Base-by-base conservation (phyloP, 2,888 invertebrate species). In the Pyrochroa serraticornis region DNA sequence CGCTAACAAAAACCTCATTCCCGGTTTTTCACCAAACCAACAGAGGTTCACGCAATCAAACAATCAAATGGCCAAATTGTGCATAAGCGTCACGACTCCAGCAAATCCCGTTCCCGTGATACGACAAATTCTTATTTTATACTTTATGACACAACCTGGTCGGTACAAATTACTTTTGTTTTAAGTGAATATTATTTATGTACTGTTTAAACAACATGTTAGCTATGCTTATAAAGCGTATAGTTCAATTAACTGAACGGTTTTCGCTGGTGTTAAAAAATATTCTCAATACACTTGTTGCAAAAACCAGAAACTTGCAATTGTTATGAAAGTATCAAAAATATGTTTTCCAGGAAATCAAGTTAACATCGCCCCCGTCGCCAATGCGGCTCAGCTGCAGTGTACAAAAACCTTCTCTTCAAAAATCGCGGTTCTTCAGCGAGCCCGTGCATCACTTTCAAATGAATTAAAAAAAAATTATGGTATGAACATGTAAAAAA, bases 271-370 rank as follows among this genome's bases (percentile, higher is more conserved):
- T 22, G 22, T 22, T 22, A 22, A 22, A 22, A 22, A 22, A 22
- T 22, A 22, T 22, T 22, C 22, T 5, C 5, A 22, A 22, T 22
- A 22, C 22, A 22, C 22, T 22, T 22, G 22, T 22, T 22, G 22
- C 22, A 22, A 22, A 22, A 22, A 22, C 22, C 22, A 22, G 32
- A 43, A 42, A 22, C 37, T 41, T 47, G 34, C 30, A 12, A 37
- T 36, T 32, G 39, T 38, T 82, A 82, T 82, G 81, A 82, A 82
- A 82, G 82, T 82, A 82, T 82, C 82, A 82, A 82, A 82, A 82
- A 82, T 82, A 82, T 82, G 80, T 80, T 79, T 79, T 79, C 62
- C 76, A 72, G 72, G 69, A 60, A 54, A 64, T 62, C 45, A 58
- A 49, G 39, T 46, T 41, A 51, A 5, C 39, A 47, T 36, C 7